phyloP scores from a whole-genome alignment of 2,113 vertebrate genomes.

The Rattus norvegicus region DNA sequence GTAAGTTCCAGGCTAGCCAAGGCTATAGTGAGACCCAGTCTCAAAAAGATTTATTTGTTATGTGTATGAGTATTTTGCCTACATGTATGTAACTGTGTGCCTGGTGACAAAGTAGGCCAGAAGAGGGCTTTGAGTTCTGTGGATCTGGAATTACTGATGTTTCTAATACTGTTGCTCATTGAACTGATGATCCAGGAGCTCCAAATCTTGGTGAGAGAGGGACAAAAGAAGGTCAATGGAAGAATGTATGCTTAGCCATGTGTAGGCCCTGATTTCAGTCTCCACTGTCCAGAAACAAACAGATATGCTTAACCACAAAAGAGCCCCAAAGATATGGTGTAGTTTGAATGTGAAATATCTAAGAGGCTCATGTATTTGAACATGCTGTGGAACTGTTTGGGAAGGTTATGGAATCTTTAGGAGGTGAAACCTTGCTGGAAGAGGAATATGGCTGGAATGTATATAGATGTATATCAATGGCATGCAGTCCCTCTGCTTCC shows the following conservation, averaged over 20 bases:
- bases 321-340: neutral
- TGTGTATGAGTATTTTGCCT: neutral
- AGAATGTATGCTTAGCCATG: neutral
- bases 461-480: neutral
- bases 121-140: neutral
- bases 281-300: too few relatives aligned
- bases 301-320: neutral
- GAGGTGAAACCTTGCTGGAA: neutral
- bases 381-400: neutral
- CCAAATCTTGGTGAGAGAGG: neutral
- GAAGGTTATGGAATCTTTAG: neutral
- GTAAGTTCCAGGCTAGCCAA: neutral
- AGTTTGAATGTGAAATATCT: neutral
- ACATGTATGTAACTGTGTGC: neutral
- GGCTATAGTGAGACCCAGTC: neutral
- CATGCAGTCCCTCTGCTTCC: neutral
- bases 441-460: neutral
- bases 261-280: neutral
- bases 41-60: neutral
- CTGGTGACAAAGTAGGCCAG: neutral
- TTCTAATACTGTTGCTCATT: neutral
- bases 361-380: neutral
- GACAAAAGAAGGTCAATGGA: neutral
- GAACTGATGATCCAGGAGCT: neutral
- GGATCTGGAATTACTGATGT: neutral